These are phyloP conservation scores for Hydrozoanthus tunicans DNA, from an alignment of 64 coral and sea anemone genomes.

Conservation along the genomic window DNA sequence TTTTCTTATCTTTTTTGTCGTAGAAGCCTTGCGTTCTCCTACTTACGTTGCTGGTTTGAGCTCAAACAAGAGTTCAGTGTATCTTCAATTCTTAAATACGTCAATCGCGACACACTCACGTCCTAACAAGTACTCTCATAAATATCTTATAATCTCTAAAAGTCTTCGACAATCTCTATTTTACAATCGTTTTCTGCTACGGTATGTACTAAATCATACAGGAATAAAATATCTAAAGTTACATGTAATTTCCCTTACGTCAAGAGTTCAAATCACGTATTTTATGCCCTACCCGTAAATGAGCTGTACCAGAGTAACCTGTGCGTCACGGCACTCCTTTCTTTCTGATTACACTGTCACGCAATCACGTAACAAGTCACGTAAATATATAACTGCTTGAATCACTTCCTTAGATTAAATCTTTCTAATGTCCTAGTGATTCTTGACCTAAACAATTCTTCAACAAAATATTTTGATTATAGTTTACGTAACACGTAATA, in stretches of 20 bases:
- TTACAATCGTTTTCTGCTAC: neutral
- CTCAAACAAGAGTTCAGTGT: slow-evolving; percentile 15
- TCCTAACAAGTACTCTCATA: slow-evolving; percentile 2
- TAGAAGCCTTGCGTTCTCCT: too few species aligned
- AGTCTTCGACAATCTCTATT: neutral
- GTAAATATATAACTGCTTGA: slow-evolving; percentile 9
- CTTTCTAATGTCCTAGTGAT: slow-evolving; percentile 10
- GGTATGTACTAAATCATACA: too few species aligned
- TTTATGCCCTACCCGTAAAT: slow-evolving; percentile 4
- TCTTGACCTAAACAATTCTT: slow-evolving; percentile 1
- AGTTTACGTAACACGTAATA: neutral
- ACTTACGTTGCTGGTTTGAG: too few species aligned
- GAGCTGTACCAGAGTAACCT: neutral
- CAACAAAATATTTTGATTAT: neutral
- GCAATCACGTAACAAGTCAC: neutral
- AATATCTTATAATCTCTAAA: neutral
- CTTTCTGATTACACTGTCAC: slow-evolving; percentile 22
- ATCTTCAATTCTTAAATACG: slow-evolving; percentile 16
- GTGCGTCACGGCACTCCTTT: slow-evolving; percentile 31
- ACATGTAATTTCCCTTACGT: neutral
- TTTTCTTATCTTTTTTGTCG: too few species aligned
- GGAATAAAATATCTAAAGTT: too few species aligned
- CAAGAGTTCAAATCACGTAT: neutral
- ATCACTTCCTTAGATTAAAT: neutral
- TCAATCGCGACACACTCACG: too few species aligned